Evolutionary conservation across 2,113 vertebrate species (phyloP).

Genomic region (Nestor notabilis): DNA sequence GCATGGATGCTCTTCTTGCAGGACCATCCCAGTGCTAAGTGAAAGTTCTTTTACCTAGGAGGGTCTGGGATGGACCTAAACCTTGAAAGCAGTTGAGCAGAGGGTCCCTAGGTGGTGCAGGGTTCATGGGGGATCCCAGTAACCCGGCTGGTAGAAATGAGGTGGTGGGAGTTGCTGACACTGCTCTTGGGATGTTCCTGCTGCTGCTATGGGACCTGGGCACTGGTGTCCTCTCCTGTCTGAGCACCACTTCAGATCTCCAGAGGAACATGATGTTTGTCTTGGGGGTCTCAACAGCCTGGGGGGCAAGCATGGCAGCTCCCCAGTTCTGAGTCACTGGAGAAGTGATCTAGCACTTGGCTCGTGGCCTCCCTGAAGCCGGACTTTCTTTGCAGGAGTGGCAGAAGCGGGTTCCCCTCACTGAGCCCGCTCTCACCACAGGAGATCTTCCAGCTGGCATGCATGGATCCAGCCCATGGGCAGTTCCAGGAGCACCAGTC

Average conservation of each 20-base stretch:
- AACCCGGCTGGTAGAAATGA: neutral
- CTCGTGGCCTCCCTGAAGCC: neutral
- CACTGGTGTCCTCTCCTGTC: neutral
- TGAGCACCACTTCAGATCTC: neutral
- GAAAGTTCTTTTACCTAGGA: neutral
- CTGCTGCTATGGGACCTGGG: neutral
- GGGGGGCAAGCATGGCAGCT: fast-evolving
- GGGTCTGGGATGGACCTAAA: neutral
- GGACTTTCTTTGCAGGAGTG: conserved; percentile 79
- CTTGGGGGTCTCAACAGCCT: neutral
- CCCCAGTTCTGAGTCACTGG: neutral
- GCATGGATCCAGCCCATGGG: conserved; percentile 77
- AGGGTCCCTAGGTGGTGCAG: neutral
- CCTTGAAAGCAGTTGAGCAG: neutral
- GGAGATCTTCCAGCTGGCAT: conserved; percentile 90
- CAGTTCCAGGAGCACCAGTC: conserved; percentile 87
- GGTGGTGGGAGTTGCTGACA: neutral
- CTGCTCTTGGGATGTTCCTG: neutral
- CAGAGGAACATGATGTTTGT: neutral
- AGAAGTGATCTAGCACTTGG: neutral
- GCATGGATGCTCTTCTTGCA: neutral
- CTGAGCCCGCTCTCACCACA: conserved; percentile 92
- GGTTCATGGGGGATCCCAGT: neutral
- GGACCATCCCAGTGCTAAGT: neutral
- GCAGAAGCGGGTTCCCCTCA: conserved; percentile 86